These are phyloP conservation scores for Tillus elongatus DNA, from an alignment of 2,888 invertebrate genomes.

Conservation along the genomic window DNA sequence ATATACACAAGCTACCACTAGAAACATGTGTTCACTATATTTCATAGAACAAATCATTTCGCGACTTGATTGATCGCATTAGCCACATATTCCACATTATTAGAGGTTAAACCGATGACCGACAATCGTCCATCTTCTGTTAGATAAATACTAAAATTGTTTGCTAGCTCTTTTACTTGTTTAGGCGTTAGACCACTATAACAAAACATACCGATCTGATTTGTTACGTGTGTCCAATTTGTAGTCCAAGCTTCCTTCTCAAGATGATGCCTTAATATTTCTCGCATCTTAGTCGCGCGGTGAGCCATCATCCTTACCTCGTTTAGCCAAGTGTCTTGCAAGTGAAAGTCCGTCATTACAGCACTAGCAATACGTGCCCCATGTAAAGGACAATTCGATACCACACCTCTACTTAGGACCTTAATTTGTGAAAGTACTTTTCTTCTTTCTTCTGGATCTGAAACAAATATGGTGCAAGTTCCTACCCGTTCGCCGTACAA, in stretches of 20 bases:
- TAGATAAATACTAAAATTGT: conserved; percentile 55
- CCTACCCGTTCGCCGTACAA: conserved; percentile 59
- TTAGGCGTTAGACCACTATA: conserved; percentile 54
- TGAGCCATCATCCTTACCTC: conserved; percentile 63
- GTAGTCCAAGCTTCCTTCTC: conserved; percentile 48
- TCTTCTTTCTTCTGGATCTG: conserved; percentile 48
- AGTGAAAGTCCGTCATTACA: conserved; percentile 45
- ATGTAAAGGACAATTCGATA: conserved; percentile 59
- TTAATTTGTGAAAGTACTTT: conserved; percentile 53
- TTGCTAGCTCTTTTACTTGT: conserved; percentile 50
- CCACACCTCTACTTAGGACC: conserved; percentile 55
- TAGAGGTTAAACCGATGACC: conserved; percentile 54
- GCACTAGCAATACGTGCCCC: conserved; percentile 53
- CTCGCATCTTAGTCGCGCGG: conserved; percentile 54
- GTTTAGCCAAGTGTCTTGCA: conserved; percentile 45
- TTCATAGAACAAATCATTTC: conserved; percentile 35
- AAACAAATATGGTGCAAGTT: conserved; percentile 48
- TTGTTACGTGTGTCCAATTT: conserved; percentile 58
- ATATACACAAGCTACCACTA: no score
- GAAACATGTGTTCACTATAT: no score
- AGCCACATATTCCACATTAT: conserved; percentile 56
- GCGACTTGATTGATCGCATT: conserved; percentile 55
- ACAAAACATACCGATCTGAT: conserved; percentile 67
- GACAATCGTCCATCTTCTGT: conserved; percentile 60
- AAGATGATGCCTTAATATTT: conserved; percentile 46